These are phyloP conservation scores for Turritopsis rubra DNA, from an alignment of 30 jellyfish, hydroid and myxozoan genomes.

Conservation along the genomic window DNA sequence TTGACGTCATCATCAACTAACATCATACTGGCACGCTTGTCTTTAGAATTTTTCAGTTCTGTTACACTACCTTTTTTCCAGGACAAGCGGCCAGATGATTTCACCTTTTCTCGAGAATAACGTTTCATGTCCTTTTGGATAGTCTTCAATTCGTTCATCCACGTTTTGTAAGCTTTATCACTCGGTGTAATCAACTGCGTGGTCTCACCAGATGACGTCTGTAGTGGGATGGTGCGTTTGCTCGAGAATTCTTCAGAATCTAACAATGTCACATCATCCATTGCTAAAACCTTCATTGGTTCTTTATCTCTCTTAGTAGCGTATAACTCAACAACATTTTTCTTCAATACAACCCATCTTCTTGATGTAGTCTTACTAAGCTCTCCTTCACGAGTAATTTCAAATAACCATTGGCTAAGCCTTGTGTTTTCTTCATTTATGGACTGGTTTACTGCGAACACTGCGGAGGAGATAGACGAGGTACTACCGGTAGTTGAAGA, in stretches of 20 bases:
- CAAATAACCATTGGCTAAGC: slow-evolving; percentile 56
- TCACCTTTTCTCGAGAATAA: slow-evolving; percentile 1
- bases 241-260: slow-evolving; percentile 29
- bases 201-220: slow-evolving; percentile 28
- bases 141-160: slow-evolving; percentile 55
- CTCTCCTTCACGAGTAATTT: slow-evolving; percentile 35
- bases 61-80: neutral
- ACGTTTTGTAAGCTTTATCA: slow-evolving; percentile 39
- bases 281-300: slow-evolving; percentile 40
- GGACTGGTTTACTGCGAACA: neutral
- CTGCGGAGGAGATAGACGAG: slow-evolving; percentile 3
- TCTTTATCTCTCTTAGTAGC: slow-evolving; percentile 39
- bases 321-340: slow-evolving; percentile 58
- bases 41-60: slow-evolving; percentile 40
- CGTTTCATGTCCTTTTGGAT: slow-evolving; percentile 33
- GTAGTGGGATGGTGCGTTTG: slow-evolving; percentile 42
- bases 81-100: slow-evolving; percentile 1
- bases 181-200: slow-evolving; percentile 36
- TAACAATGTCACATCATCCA: slow-evolving; percentile 19
- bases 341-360: slow-evolving; percentile 74
- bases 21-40: slow-evolving; percentile 70
- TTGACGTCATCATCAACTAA: slow-evolving; percentile 63
- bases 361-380: slow-evolving; percentile 44
- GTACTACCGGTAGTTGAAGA: slow-evolving; percentile 3
- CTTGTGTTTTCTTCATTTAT: slow-evolving; percentile 38